These are phyloP conservation scores for Acrobasis repandana DNA, from an alignment of 2,888 invertebrate genomes.

Conservation along the genomic window DNA sequence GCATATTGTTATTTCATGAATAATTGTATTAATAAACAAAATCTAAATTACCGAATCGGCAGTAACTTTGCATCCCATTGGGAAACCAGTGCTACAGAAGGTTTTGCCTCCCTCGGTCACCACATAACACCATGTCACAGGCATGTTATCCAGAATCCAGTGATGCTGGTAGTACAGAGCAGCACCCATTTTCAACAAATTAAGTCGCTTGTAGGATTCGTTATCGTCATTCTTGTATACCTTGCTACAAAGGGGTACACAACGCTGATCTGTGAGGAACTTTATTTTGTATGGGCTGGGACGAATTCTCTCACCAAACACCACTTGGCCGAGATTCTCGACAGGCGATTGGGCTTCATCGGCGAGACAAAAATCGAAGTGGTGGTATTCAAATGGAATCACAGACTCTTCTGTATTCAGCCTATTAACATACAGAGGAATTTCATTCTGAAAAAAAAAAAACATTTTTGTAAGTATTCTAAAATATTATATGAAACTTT, in stretches of 20 bases:
- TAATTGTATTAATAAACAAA: slow-evolving; percentile 13
- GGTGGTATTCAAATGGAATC: slow-evolving; percentile 98
- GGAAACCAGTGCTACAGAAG: slow-evolving; percentile 97
- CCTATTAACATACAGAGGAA: slow-evolving; percentile 96
- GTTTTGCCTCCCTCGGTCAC: slow-evolving; percentile 87
- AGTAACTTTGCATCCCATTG: slow-evolving; percentile 96
- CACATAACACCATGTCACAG: slow-evolving; percentile 97
- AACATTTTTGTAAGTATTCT: too few relatives aligned
- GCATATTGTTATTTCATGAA: too few relatives aligned
- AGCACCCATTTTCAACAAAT: slow-evolving; percentile 94
- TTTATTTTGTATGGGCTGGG: slow-evolving; percentile 95
- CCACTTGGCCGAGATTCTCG: slow-evolving; percentile 99
- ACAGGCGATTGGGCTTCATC: slow-evolving; percentile 93
- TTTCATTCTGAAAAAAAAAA: slow-evolving; percentile 88
- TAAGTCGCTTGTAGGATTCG: slow-evolving; percentile 87
- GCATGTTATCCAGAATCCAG: slow-evolving; percentile 99
- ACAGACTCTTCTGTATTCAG: slow-evolving; percentile 99
- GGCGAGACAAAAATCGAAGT: slow-evolving; percentile 96
- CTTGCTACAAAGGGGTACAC: slow-evolving; percentile 85
- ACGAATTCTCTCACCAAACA: slow-evolving; percentile 99
- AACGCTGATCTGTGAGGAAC: slow-evolving; percentile 88
- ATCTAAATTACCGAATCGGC: slow-evolving; percentile 69
- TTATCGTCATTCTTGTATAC: slow-evolving; percentile 86
- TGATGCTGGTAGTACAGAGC: slow-evolving; percentile 98
- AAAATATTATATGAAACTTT: too few relatives aligned